phyloP scores from a whole-genome alignment of 2,888 invertebrate genomes.

The Bursaphelenchus okinawaensis region DNA sequence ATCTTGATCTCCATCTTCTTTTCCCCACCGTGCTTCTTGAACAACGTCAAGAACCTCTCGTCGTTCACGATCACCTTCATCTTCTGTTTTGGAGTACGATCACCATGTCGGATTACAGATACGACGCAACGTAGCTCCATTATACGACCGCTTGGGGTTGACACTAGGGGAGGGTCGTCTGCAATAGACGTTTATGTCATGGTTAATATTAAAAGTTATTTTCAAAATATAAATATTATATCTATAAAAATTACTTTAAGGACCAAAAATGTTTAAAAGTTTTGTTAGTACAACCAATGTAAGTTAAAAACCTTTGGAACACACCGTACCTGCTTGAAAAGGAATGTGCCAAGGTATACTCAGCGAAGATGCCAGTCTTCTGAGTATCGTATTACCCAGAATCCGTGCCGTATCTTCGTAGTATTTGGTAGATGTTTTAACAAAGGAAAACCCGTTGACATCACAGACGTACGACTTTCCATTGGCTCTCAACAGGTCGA shows the following conservation, averaged over 20 bases:
- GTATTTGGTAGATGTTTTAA: conserved; percentile 98
- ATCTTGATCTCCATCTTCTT: conserved; percentile 92
- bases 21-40: conserved; percentile 91
- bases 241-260: no score
- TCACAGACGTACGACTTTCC: conserved; percentile 99
- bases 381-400: conserved; percentile 89
- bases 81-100: conserved; percentile 98
- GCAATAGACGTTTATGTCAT: conserved; percentile 58
- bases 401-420: conserved; percentile 99
- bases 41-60: conserved; percentile 78
- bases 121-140: conserved; percentile 87
- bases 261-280: no score
- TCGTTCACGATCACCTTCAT: conserved; percentile 73
- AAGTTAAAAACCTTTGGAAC: conserved; percentile 3
- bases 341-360: conserved; percentile 97
- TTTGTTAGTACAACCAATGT: no score
- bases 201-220: neutral
- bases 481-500: conserved; percentile 90
- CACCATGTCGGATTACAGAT: conserved; percentile 93
- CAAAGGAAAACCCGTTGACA: conserved; percentile 99
- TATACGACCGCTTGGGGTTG: conserved; percentile 97
- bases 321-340: conserved; percentile 67
- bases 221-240: neutral
- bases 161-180: conserved; percentile 96
- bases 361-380: conserved; percentile 85